Percentiles rank a stretch among this genome's conserved stretches.
phyloP scores from a whole-genome alignment of 1,140 invertebrate genomes.

The Lethocerus indicus region DNA sequence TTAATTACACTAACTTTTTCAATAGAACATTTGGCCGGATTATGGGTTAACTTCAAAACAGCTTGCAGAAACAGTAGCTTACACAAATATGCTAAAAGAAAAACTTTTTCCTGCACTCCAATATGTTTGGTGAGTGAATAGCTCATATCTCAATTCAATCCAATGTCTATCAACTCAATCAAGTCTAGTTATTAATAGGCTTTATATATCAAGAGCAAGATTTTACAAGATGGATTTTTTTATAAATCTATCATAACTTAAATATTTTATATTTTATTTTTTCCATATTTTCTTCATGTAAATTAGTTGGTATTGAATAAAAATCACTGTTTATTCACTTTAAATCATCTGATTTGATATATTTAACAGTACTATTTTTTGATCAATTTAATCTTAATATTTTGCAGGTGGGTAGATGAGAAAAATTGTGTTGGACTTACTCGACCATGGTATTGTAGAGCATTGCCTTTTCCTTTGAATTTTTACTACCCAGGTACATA shows the following conservation, averaged over 20 bases:
- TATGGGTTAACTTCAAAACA: conserved; percentile 43
- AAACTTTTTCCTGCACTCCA: conserved; percentile 45
- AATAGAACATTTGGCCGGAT: conserved; percentile 54
- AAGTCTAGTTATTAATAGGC: conserved; percentile 1
- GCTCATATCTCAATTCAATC: conserved; percentile 28
- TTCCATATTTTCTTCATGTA: no score
- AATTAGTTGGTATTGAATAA: no score
- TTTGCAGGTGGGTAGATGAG: conserved; percentile 58
- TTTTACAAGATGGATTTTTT: no score
- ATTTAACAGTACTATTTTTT: neutral
- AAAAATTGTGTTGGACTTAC: conserved; percentile 60
- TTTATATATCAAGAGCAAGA: no score
- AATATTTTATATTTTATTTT: no score
- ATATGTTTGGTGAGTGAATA: conserved; percentile 32
- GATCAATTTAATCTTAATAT: neutral
- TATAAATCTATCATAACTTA: no score
- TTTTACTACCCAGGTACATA: conserved; percentile 60
- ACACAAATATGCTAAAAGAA: conserved; percentile 45
- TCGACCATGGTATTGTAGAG: conserved; percentile 62
- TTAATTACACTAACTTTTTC: conserved; percentile 19
- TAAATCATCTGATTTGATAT: neutral
- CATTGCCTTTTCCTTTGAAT: conserved; percentile 65
- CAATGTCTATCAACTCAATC: no score
- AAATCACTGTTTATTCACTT: neutral
- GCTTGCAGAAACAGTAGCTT: conserved; percentile 48